These are phyloP conservation scores for Parotia lawesii DNA, from an alignment of 2,113 vertebrate species.

Conservation along the genomic window DNA sequence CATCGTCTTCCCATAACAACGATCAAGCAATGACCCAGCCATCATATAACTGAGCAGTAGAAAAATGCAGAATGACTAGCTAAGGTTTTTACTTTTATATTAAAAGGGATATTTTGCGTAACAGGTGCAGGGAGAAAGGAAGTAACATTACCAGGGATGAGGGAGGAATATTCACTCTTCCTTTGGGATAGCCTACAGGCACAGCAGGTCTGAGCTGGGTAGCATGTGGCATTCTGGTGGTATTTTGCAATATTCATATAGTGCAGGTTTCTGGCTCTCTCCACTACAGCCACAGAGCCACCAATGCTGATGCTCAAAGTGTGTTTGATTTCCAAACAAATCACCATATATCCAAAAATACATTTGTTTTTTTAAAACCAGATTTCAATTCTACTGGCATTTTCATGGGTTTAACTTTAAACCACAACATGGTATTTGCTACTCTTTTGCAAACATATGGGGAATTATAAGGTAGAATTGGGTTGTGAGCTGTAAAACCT, in stretches of 20 bases:
- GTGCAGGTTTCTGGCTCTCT: not conserved
- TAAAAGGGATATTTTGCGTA: fast-evolving
- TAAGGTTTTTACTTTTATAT: not conserved
- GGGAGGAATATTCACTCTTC: not conserved
- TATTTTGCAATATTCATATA: not conserved
- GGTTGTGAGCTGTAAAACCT: no score
- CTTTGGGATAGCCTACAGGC: not conserved
- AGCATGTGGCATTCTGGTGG: not conserved
- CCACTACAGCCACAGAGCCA: not conserved
- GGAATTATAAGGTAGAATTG: no score
- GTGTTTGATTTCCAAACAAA: not conserved
- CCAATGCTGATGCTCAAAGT: not conserved
- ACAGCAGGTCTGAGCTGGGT: not conserved
- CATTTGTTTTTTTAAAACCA: not conserved
- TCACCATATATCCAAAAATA: not conserved
- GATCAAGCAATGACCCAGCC: not conserved
- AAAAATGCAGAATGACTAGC: not conserved
- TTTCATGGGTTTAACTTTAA: not conserved
- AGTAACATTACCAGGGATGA: no score
- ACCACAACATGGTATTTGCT: not conserved
- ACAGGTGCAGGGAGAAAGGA: not conserved
- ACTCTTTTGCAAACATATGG: not conserved
- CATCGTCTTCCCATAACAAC: not conserved
- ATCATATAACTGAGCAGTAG: not conserved
- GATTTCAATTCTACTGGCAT: not conserved